Base-by-base conservation (phyloP, 2,888 invertebrate species). In the Hirtodrosophila confusa region DNA sequence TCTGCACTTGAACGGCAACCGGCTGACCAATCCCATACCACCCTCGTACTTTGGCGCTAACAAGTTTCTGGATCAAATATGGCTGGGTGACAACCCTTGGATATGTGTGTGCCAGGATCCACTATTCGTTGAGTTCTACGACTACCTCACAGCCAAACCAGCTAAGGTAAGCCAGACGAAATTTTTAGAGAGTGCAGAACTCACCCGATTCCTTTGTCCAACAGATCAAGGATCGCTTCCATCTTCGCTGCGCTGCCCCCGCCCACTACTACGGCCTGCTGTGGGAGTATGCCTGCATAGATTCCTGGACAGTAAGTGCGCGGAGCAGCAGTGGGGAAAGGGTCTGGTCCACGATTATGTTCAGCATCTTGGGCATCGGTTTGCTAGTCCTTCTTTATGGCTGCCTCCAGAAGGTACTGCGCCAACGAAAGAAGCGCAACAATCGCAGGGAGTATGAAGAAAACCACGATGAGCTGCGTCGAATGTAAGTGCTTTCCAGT, bases 31-130 rank as follows among this genome's bases (percentile, higher is more conserved):
- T 49, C 93, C 94, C 36, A 93, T 95, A 90, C 92, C 92, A 36
- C 92, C 92, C 6, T 91, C 92, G 1, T 93, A 93, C 83, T 95
- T 96, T 82, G 92, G 92, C 0, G 92, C 92, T 2, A 95, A 94
- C 89, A 91, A 92, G 8, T 93, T 93, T 69, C 90, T 95, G 43
- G 92, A 93, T 64, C 92, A 92, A 54, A 89, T 96, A n/a, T 92
- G 93, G 85, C 88, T 96, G 44, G 93, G 93, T 11, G 95, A 96
- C 80, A 96, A 96, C 89, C 94, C 95, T 73, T 96, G 96, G 96
- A 92, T 94, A 64, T 96, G 96, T 88, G 94, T 95, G 69, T 96
- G 96, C 80, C 76, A 89, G n/a, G 93, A 93, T 69, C 75, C 80
- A 0, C 92, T 93, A 23, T 93, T 96, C 88, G 92, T 93, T 55